phyloP scores from a whole-genome alignment of 2,888 invertebrate species.

The Cartodere bifasciata region DNA sequence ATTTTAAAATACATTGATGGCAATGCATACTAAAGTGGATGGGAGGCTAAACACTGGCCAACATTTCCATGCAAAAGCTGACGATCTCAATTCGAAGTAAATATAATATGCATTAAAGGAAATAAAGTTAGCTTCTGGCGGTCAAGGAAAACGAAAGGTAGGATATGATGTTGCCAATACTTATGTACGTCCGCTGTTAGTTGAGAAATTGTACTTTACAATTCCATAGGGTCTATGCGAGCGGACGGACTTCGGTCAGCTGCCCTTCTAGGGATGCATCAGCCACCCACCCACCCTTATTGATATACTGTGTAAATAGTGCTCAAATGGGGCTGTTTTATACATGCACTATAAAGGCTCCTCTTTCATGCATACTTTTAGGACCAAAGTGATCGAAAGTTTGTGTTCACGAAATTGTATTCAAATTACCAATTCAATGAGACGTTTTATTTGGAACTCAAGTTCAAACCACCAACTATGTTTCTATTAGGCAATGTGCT shows the following conservation, averaged over 20 bases:
- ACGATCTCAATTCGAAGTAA: constrained; percentile 20
- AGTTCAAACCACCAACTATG: too few relatives aligned
- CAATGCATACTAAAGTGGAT: constrained; percentile 29
- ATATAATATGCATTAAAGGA: constrained; percentile 33
- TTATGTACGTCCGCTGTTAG: constrained; percentile 13
- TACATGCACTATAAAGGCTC: too few relatives aligned
- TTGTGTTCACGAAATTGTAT: not conserved
- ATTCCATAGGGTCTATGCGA: constrained; percentile 32
- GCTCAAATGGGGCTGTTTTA: constrained; percentile 25
- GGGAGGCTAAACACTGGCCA: constrained; percentile 23
- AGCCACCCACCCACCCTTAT: constrained; percentile 31
- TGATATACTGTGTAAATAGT: constrained; percentile 38
- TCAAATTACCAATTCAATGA: not conserved
- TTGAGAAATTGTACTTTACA: constrained; percentile 31
- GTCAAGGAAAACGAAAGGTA: too few relatives aligned
- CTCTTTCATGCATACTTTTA: too few relatives aligned
- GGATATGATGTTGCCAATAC: constrained; percentile 18
- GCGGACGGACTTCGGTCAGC: constrained; percentile 33
- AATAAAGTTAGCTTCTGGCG: constrained; percentile 22
- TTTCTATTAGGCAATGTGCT: too few relatives aligned
- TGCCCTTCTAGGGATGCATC: too few relatives aligned
- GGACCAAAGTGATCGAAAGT: too few relatives aligned
- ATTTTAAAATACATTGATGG: constrained; percentile 28
- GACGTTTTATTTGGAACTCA: too few relatives aligned
- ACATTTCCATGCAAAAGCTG: constrained; percentile 29